Evolutionary conservation across 1,140 invertebrate species (phyloP), one percentile per base, ranked within the genome.

Genomic region (Artemia franciscana): DNA sequence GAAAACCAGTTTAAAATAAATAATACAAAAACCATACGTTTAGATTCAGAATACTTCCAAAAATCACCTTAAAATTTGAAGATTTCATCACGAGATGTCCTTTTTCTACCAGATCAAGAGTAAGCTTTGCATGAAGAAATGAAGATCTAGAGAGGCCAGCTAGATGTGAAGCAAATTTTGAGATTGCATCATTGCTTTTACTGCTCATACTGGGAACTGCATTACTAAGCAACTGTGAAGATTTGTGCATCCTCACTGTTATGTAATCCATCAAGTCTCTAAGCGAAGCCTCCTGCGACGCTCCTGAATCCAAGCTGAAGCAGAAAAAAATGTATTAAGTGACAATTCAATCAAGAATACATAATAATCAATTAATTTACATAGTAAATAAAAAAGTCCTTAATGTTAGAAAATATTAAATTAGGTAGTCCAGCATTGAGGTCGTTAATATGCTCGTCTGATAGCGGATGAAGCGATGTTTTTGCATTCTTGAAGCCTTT

Each of bases 1-100:
- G n/a, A n/a, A n/a, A n/a, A n/a, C n/a, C n/a, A n/a, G n/a, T n/a
- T n/a, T n/a, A n/a, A n/a, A n/a, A n/a, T n/a, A n/a, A n/a, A n/a
- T n/a, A n/a, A n/a, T n/a, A n/a, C n/a, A n/a, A n/a, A n/a, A n/a
- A n/a, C n/a, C n/a, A n/a, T n/a, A n/a, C n/a, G n/a, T n/a, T n/a
- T n/a, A n/a, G n/a, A n/a, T n/a, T n/a, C n/a, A n/a, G n/a, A n/a
- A n/a, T n/a, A n/a, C n/a, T n/a, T n/a, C n/a, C n/a, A 28, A 23
- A 51, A 62, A n/a, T 2, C 56, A 88, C 87, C 79, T 94, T 90
- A 73, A 93, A 91, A 68, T 88, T 88, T 0, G 86, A 81, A 9
- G 89, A 92, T 75, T 94, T 94, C 27, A 92, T 82, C 7, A 94
- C 90, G 62, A 98, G 78, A 68, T 91, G 85, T 9, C 92, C 92